phyloP scores from a whole-genome alignment of 2,113 vertebrate genomes.

The Thermophis baileyi region DNA sequence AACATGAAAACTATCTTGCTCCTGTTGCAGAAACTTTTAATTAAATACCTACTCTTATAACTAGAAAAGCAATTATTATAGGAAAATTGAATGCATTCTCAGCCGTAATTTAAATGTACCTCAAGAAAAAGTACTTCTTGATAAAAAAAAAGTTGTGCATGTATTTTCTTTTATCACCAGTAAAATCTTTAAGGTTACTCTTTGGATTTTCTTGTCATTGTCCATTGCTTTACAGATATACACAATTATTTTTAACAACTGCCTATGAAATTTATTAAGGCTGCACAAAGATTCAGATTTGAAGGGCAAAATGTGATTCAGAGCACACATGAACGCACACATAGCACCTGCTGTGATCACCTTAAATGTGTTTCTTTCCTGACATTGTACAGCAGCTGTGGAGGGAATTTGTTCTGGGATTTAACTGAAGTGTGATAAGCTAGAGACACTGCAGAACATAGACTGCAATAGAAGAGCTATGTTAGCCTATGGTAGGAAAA shows the following conservation, averaged over 20 bases:
- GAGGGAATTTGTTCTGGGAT: background rate
- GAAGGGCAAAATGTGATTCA: background rate
- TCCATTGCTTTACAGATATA: background rate
- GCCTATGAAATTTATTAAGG: background rate
- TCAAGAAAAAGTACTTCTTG: background rate
- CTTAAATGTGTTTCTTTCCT: background rate
- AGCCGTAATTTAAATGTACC: background rate
- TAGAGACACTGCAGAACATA: background rate
- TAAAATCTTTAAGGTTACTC: background rate
- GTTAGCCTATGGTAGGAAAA: background rate
- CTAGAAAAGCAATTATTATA: background rate
- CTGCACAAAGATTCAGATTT: background rate
- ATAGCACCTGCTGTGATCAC: background rate
- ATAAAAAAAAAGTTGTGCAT: background rate
- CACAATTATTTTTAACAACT: background rate
- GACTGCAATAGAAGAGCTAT: background rate
- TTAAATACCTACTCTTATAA: background rate
- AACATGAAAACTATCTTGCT: background rate
- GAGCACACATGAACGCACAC: background rate
- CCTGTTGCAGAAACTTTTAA: background rate
- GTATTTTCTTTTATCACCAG: background rate
- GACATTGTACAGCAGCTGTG: background rate
- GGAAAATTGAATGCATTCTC: background rate
- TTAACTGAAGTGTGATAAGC: background rate
- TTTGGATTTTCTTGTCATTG: slow-evolving; percentile 1